Conservation (phyloP, 1,140 invertebrate species). For the Prorops nasuta region DNA sequence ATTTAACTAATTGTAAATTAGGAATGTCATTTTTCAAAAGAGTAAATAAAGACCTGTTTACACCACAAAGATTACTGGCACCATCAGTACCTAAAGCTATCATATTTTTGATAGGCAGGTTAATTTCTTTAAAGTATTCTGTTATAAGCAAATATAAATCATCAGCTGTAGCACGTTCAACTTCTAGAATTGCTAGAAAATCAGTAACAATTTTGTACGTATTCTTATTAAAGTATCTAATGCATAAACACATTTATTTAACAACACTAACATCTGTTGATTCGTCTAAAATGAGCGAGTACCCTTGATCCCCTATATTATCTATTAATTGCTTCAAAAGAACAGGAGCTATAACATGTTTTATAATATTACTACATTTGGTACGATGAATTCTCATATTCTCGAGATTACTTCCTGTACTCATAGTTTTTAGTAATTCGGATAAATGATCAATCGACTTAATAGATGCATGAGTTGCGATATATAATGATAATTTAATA, state of each 20-base stretch:
- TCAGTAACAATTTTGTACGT: slow-evolving; percentile 28
- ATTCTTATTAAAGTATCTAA: slow-evolving; percentile 35
- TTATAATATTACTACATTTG: slow-evolving; percentile 43
- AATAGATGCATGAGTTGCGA: slow-evolving; percentile 20
- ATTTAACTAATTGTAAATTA: slow-evolving; percentile 18
- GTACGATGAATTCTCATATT: slow-evolving; percentile 33
- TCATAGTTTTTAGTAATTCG: slow-evolving; percentile 17
- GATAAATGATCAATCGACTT: slow-evolving; percentile 18
- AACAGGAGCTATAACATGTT: slow-evolving; percentile 39
- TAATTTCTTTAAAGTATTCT: slow-evolving; percentile 8
- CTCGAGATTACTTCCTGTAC: slow-evolving; percentile 12
- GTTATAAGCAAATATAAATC: slow-evolving; percentile 10
- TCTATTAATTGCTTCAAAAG: slow-evolving; percentile 31
- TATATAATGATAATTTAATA: slow-evolving; percentile 16
- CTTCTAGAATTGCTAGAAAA: slow-evolving; percentile 27
- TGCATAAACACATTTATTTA: slow-evolving; percentile 35
- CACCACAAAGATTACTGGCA: slow-evolving; percentile 23
- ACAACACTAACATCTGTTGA: slow-evolving; percentile 40
- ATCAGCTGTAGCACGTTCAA: slow-evolving; percentile 8
- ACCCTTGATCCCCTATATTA: slow-evolving; percentile 39
- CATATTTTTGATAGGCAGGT: slow-evolving; percentile 23
- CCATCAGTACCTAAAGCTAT: slow-evolving; percentile 24
- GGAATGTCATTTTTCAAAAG: slow-evolving; percentile 20
- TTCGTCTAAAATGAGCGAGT: slow-evolving; percentile 46
- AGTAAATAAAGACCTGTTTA: slow-evolving; percentile 19